These are phyloP conservation scores for Noctua janthina DNA, from an alignment of 2,888 invertebrate genomes.

Conservation along the genomic window DNA sequence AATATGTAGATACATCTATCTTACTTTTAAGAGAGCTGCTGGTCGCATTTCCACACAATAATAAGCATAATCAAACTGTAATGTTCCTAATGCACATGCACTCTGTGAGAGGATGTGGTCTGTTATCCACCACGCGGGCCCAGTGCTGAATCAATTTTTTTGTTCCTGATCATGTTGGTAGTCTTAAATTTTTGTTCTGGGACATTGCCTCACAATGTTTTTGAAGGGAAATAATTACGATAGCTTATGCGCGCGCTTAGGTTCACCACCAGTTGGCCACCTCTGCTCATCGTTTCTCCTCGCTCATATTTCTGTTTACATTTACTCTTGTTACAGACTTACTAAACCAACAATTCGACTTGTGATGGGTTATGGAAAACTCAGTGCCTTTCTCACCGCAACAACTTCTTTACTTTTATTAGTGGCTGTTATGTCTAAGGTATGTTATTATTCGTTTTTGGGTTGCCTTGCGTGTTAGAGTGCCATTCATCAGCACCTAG, in stretches of 20 bases:
- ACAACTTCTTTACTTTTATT: conserved; percentile 82
- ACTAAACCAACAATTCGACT: conserved; percentile 87
- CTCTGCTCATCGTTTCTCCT: not conserved
- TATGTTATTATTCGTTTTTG: conserved; percentile 60
- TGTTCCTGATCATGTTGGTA: not conserved
- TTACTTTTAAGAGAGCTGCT: too few species aligned
- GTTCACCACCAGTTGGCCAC: not conserved
- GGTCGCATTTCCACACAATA: too few species aligned
- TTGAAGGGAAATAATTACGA: not conserved
- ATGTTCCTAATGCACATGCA: not conserved
- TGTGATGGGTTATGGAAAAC: conserved; percentile 85
- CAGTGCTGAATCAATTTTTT: too few species aligned
- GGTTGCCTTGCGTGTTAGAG: not conserved
- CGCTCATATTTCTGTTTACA: not conserved
- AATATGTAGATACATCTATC: too few species aligned
- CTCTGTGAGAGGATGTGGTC: too few species aligned
- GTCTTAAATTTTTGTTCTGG: not conserved
- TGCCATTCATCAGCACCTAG: not conserved
- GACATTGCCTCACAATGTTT: not conserved
- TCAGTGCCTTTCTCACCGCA: conserved; percentile 85
- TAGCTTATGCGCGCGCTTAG: not conserved
- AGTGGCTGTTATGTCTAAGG: conserved; percentile 87
- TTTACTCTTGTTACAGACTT: conserved; percentile 75
- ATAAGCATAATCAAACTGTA: not conserved
- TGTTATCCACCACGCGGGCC: too few species aligned